Percentiles rank a stretch among this genome's conserved stretches.
Conservation (phyloP, 1,140 invertebrate species). For the Scaptomyza montana region DNA sequence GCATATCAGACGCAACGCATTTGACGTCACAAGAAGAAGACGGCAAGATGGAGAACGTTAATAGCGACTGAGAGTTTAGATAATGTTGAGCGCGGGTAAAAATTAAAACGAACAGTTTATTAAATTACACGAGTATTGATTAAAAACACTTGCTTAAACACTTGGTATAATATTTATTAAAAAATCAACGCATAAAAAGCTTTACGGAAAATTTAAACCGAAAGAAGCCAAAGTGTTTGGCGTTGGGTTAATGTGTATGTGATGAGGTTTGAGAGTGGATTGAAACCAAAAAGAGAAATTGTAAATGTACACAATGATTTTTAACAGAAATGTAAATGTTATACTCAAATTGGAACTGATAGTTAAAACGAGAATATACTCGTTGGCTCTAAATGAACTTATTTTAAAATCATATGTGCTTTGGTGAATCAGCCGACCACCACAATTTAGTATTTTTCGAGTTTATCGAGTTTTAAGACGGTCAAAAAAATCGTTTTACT, state of each 20-base stretch:
- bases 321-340: background rate
- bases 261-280: slow-evolving; percentile 56
- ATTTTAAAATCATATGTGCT: background rate
- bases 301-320: slow-evolving; percentile 27
- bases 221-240: slow-evolving; percentile 46
- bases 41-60: slow-evolving; percentile 27
- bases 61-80: background rate
- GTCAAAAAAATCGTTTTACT: no score
- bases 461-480: background rate
- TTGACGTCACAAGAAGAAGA: slow-evolving; percentile 43
- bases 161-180: slow-evolving; percentile 2
- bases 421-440: background rate
- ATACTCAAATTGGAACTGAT: slow-evolving; percentile 12
- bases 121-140: background rate
- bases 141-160: slow-evolving; percentile 23
- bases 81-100: slow-evolving; percentile 11
- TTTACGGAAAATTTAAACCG: slow-evolving; percentile 52
- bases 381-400: no score
- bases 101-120: slow-evolving; percentile 18
- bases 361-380: no score
- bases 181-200: slow-evolving; percentile 34
- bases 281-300: slow-evolving; percentile 32
- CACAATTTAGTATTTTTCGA: slow-evolving; percentile 9
- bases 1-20: slow-evolving; percentile 42
- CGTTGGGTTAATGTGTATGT: slow-evolving; percentile 41